Evolutionary conservation across 2,797 vertebrate species (phyloP).

Genomic region (Microchirus variegatus): DNA sequence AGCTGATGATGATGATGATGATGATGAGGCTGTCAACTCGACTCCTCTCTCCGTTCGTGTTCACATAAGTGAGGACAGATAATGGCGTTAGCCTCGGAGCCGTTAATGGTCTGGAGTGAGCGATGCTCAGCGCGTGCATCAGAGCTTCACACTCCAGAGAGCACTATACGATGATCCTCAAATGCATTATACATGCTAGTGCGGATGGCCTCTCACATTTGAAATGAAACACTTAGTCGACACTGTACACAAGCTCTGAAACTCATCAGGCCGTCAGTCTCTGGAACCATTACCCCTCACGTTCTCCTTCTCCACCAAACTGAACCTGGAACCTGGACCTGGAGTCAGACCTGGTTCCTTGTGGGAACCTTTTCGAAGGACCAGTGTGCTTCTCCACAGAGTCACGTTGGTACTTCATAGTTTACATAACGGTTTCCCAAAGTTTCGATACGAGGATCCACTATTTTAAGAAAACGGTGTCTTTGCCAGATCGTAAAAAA

Average conservation of each 20-base stretch:
- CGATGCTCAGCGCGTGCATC: constrained; percentile 12
- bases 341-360: no score
- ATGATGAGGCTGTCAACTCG: not conserved
- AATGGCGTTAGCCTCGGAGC: constrained; percentile 20
- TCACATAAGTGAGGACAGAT: constrained; percentile 2
- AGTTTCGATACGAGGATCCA: no score
- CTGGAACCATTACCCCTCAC: no score
- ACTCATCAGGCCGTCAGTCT: constrained; percentile 14
- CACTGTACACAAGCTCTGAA: constrained; percentile 24
- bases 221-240: constrained; percentile 30
- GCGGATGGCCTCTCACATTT: constrained; percentile 18
- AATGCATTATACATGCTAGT: constrained; percentile 48
- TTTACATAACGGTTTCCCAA: no score
- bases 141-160: constrained; percentile 33
- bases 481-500: no score
- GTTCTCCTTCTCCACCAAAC: no score
- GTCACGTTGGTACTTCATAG: no score
- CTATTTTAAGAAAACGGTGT: no score
- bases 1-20: not conserved
- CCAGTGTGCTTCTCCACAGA: no score
- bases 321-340: no score
- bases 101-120: constrained; percentile 29
- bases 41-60: not conserved
- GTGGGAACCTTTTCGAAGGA: no score
- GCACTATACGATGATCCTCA: constrained; percentile 20